These are phyloP conservation scores for Pithys albifrons DNA, from an alignment of 2,113 vertebrate species.

Conservation along the genomic window DNA sequence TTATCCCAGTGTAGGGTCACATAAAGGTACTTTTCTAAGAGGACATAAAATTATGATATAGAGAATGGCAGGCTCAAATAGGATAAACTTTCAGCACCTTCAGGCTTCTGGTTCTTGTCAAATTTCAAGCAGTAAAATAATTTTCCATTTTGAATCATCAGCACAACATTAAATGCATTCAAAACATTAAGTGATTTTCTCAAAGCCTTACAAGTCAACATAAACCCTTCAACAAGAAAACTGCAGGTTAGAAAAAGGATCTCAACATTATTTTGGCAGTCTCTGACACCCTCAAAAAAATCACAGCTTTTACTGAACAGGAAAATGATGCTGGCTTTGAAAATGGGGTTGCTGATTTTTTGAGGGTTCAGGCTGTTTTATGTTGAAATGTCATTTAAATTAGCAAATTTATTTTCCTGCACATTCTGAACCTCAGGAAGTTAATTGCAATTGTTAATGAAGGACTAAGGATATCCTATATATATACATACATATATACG, in stretches of 20 bases:
- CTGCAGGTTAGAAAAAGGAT: not conserved
- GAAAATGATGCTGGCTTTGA: conserved; percentile 42
- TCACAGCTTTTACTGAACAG: conserved; percentile 18
- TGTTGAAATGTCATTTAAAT: conserved; percentile 40
- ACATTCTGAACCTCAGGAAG: conserved; percentile 16
- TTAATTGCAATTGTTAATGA: not conserved
- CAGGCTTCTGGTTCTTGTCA: not conserved
- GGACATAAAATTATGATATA: not conserved
- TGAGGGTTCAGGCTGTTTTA: conserved; percentile 5
- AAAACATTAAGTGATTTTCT: not conserved
- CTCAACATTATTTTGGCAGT: not conserved
- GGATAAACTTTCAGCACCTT: not conserved
- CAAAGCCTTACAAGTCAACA: not conserved
- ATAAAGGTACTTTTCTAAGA: not conserved
- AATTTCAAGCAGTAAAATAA: not conserved
- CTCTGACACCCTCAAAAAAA: not conserved
- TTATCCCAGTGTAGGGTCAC: not conserved
- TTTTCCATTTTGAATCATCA: not conserved
- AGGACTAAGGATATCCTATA: not conserved
- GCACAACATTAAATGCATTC: not conserved
- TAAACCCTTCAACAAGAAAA: conserved; percentile 12
- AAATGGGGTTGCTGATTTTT: conserved; percentile 6
- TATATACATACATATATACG: too few species aligned
- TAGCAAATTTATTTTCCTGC: not conserved
- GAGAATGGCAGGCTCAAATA: not conserved